Evolutionary conservation across 2,113 vertebrate species (phyloP).

Genomic region (Apaloderma vittatum): DNA sequence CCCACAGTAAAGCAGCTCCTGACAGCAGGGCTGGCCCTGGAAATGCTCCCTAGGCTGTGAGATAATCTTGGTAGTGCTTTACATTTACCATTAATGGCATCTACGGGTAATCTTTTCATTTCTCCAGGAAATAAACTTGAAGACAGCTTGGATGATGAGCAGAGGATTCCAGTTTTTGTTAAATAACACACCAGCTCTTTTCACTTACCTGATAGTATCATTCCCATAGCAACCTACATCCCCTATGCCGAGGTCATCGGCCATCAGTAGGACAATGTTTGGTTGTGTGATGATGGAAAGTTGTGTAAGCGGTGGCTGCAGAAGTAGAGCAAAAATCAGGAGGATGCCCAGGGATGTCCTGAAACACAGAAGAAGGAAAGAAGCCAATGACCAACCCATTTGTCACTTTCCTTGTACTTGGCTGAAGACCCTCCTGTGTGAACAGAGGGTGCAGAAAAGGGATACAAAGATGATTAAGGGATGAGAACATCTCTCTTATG

Average conservation of each 20-base stretch:
- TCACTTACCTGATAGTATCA: conserved; percentile 83
- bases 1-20: background rate
- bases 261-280: conserved; percentile 90
- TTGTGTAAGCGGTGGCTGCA: background rate
- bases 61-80: background rate
- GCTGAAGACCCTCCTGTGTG: fast-evolving
- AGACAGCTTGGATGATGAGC: background rate
- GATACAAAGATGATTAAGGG: too few relatives aligned
- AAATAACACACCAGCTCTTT: background rate
- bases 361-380: conserved; percentile 33
- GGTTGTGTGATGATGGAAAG: conserved; percentile 62
- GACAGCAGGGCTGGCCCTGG: background rate
- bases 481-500: too few relatives aligned
- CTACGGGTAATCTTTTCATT: background rate
- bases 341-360: background rate
- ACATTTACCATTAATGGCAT: background rate
- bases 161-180: background rate
- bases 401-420: fast-evolving
- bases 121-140: background rate
- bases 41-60: background rate
- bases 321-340: background rate
- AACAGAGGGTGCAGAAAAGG: background rate
- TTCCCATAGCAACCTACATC: conserved; percentile 94
- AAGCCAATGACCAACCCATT: background rate
- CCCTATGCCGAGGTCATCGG: conserved; percentile 93